A percentile compares a stretch with the other conserved stretches of the same genome.
Conservation (phyloP, 2,888 invertebrate species). For the Tillus elongatus region DNA sequence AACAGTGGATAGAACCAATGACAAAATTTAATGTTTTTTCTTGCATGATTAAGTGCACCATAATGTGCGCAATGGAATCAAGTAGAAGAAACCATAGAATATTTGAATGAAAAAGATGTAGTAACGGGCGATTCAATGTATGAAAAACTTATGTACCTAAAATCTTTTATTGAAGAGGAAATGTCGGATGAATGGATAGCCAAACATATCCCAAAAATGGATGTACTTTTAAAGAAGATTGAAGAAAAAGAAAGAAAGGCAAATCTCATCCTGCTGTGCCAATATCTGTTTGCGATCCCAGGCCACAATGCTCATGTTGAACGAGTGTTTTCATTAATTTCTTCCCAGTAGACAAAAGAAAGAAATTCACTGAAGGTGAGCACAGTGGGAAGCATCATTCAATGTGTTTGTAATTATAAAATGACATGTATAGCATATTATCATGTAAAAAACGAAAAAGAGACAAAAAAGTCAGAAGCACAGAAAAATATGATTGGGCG, state of each 20-base stretch:
- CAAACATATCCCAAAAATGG: too few relatives aligned
- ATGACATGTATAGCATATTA: too few relatives aligned
- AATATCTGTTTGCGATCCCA: slow-evolving; percentile 13
- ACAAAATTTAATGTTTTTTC: slow-evolving; percentile 10
- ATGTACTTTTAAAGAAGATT: slow-evolving; percentile 9
- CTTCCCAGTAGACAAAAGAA: slow-evolving; percentile 11
- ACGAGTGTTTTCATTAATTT: slow-evolving; percentile 13
- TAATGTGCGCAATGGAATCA: slow-evolving; percentile 7
- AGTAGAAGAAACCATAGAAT: slow-evolving; percentile 9
- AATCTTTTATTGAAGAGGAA: slow-evolving; percentile 9
- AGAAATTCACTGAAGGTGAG: slow-evolving; percentile 6
- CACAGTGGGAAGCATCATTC: slow-evolving; percentile 11
- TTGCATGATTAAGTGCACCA: slow-evolving; percentile 8
- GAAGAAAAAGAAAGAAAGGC: slow-evolving; percentile 10
- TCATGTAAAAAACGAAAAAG: too few relatives aligned
- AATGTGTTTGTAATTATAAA: slow-evolving; percentile 11
- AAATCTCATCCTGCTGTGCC: slow-evolving; percentile 8
- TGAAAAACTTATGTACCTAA: slow-evolving; percentile 11
- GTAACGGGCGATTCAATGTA: slow-evolving; percentile 7
- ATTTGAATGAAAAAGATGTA: slow-evolving; percentile 11
- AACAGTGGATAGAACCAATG: slow-evolving; percentile 5
- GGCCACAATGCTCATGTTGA: slow-evolving; percentile 10
- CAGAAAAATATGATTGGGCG: slow-evolving; percentile 13
- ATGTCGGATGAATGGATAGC: slow-evolving; percentile 6
- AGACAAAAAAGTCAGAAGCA: slow-evolving; percentile 9